Evolutionary conservation across 2,888 invertebrate genomes (phyloP).

Genomic region (Aphidoletes aphidimyza): DNA sequence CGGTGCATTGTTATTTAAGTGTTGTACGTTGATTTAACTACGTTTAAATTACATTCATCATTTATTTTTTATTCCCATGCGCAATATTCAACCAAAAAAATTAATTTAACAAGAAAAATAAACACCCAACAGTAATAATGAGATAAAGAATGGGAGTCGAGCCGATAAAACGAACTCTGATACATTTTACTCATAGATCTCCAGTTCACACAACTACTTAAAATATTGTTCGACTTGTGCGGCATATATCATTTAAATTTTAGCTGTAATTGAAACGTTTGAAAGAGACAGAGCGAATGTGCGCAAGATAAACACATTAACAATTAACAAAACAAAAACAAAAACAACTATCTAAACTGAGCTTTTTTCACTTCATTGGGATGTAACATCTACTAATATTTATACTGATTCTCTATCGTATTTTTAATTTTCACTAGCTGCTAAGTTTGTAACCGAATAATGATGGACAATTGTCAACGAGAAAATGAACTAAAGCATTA

Average conservation of each 20-base stretch:
- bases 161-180: not conserved
- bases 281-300: too few species aligned
- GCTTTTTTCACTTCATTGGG: not conserved
- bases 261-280: too few species aligned
- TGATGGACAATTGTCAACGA: not conserved
- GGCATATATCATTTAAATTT: not conserved
- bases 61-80: not conserved
- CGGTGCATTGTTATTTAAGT: too few species aligned
- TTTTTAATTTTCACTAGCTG: not conserved
- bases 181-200: constrained; percentile 1
- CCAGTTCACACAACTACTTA: not conserved
- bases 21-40: not conserved
- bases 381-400: not conserved
- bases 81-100: constrained; percentile 26
- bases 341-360: too few species aligned
- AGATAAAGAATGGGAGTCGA: not conserved
- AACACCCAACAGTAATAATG: not conserved
- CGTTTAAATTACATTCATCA: not conserved
- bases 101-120: not conserved
- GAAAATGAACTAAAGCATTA: not conserved
- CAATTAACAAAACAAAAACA: too few species aligned
- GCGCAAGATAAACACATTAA: too few species aligned
- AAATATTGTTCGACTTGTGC: not conserved
- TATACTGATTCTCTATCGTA: not conserved
- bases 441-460: not conserved